Evolutionary conservation across 2,888 invertebrate species (phyloP).

Genomic region (Calameuta pallipes): DNA sequence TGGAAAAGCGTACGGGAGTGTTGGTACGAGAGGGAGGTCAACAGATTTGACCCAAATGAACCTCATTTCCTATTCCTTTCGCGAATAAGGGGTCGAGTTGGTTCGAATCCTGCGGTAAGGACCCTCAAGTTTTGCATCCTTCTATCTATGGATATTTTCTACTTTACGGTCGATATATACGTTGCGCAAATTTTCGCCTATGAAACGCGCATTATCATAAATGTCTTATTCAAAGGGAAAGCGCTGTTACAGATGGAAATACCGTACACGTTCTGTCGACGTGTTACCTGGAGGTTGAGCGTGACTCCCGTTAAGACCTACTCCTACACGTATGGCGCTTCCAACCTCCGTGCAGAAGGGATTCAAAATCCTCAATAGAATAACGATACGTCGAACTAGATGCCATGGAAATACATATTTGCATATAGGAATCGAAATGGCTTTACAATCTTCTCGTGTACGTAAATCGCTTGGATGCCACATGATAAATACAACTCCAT

Average conservation of each 20-base stretch:
- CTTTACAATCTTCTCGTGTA: neutral
- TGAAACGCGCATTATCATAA: conserved; percentile 35
- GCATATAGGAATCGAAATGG: neutral
- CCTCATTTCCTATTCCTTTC: conserved; percentile 23
- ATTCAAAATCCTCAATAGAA: neutral
- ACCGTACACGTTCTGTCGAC: neutral
- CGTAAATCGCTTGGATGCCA: neutral
- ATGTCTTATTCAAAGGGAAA: conserved; percentile 35
- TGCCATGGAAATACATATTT: neutral
- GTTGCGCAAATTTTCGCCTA: conserved; percentile 35
- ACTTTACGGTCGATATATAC: neutral
- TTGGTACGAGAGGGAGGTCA: neutral
- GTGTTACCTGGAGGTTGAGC: neutral
- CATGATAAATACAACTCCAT: neutral
- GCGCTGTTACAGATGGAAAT: neutral
- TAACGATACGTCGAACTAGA: neutral
- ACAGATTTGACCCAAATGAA: conserved; percentile 30
- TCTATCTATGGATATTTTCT: neutral
- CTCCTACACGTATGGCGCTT: neutral
- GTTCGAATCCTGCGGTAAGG: conserved; percentile 3
- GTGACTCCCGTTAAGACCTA: neutral
- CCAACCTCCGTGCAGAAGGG: neutral
- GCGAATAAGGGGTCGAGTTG: neutral
- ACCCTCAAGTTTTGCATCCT: neutral
- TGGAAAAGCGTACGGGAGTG: neutral